These are phyloP conservation scores for Mus spicilegus DNA, from an alignment of 2,113 vertebrate genomes.

Conservation along the genomic window DNA sequence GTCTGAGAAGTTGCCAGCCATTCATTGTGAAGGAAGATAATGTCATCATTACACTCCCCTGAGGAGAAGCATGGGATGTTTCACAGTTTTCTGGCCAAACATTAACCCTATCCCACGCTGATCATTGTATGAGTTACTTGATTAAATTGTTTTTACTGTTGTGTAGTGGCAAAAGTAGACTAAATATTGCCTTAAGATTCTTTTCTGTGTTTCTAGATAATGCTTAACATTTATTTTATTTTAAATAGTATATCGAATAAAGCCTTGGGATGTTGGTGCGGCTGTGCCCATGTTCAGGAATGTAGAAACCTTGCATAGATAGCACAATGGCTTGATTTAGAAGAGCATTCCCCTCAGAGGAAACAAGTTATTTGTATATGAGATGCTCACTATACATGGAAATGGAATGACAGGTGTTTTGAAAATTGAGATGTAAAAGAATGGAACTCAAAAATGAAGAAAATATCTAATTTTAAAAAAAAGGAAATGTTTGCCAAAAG, in stretches of 20 bases:
- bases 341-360: neutral
- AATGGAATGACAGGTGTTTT: neutral
- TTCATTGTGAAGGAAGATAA: neutral
- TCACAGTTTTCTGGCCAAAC: neutral
- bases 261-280: neutral
- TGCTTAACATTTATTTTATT: neutral
- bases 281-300: neutral
- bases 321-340: slow-evolving; percentile 3
- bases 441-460: neutral
- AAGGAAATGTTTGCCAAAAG: too few species aligned
- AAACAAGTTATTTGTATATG: slow-evolving; percentile 2
- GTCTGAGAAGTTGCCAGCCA: neutral
- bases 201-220: slow-evolving; percentile 56
- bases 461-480: too few species aligned
- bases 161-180: slow-evolving; percentile 41
- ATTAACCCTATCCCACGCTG: neutral
- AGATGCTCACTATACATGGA: neutral
- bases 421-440: neutral
- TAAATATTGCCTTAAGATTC: neutral
- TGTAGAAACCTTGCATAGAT: neutral
- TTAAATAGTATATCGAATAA: neutral
- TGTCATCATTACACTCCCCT: neutral
- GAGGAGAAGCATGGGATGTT: neutral
- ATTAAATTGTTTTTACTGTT: slow-evolving; percentile 45
- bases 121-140: neutral